A percentile compares a stretch with the other conserved stretches of the same genome.
Evolutionary conservation across 2,797 vertebrate genomes (phyloP).

Genomic region (Phrynocephalus forsythii): DNA sequence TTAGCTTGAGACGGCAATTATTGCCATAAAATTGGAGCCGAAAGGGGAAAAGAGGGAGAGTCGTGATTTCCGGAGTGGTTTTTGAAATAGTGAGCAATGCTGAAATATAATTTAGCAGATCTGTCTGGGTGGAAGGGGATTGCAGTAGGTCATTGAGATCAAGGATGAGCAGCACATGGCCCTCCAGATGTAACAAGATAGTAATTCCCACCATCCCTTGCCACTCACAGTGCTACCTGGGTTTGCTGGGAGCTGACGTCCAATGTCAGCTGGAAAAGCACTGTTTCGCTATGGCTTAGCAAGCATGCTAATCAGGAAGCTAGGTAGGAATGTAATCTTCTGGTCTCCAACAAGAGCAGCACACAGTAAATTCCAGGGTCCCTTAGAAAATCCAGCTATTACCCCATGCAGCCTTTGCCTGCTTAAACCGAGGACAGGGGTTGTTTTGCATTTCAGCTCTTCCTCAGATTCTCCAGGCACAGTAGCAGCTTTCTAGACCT

Average conservation of each 20-base stretch:
- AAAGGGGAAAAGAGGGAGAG: not conserved
- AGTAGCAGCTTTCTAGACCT: not conserved
- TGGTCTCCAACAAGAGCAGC: not conserved
- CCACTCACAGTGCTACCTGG: not conserved
- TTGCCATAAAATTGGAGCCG: slow-evolving; percentile 22
- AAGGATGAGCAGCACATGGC: not conserved
- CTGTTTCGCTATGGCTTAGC: not conserved
- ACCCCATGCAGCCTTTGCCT: not conserved
- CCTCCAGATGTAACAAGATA: not conserved
- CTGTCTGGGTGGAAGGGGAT: not conserved
- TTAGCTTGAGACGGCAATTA: slow-evolving; percentile 55
- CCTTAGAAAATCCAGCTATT: not conserved
- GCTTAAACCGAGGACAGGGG: not conserved
- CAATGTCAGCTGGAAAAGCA: not conserved
- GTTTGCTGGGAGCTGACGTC: not conserved
- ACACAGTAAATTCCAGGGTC: not conserved
- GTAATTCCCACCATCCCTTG: not conserved
- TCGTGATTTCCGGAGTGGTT: slow-evolving; percentile 37
- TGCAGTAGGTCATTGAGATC: not conserved
- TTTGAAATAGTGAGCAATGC: slow-evolving; percentile 4
- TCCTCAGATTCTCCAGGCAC: not conserved
- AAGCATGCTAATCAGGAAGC: not conserved
- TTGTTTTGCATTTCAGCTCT: no score
- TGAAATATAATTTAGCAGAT: not conserved
- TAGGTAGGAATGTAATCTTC: not conserved